Base-by-base conservation (phyloP, 2,113 vertebrate genomes). In the Thymallus thymallus region DNA sequence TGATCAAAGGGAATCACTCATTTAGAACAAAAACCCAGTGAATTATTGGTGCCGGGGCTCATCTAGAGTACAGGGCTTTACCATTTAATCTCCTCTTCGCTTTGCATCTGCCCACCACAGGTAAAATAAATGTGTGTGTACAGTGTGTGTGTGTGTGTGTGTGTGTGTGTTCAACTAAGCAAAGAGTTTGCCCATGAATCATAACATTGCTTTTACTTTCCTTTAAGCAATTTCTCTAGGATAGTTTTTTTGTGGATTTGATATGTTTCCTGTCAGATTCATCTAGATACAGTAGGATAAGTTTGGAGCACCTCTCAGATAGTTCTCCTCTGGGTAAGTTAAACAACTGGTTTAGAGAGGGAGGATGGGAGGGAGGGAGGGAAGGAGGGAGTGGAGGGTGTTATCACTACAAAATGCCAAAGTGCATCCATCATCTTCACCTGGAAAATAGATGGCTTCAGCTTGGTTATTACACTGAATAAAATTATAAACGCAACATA, bases 1-100 rank as follows among this genome's bases (percentile, higher is more conserved):
- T 82, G 77, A 90, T 91, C 85, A 89, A 89, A 90, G 82, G 78
- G 77, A 90, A 82, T 68, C 24, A 32, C 79, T 89, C 61, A 79
- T 85, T 73, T 76, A 61, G 71, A 79, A 77, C 64, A 80, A 80
- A 72, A 60, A 66, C 46, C n/a, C 35, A 26, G 41, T 26, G 67
- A 73, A 72, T 81, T 73, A 35, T 68, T 55, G 67, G 63, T 32
- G 68, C 29, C n/a, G 22, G 24, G 46, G 32, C 41, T 32, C 46
- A 3, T 20, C 65, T 22, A 13, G 32, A 24, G 35, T 46, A 23
- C 71, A 70, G 68, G 23, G 48, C 68, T 70, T 5, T 6, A 23
- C 12, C 62, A 64, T 60, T 29, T 64, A 5, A 26, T 63, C 61
- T 63, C n/a, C 61, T 24, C 12, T 10, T 12, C 5, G 62, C n/a